Evolutionary conservation across 2,888 invertebrate species (phyloP), one percentile per base, ranked within the genome.

Genomic region (Acrobeloides nanus): DNA sequence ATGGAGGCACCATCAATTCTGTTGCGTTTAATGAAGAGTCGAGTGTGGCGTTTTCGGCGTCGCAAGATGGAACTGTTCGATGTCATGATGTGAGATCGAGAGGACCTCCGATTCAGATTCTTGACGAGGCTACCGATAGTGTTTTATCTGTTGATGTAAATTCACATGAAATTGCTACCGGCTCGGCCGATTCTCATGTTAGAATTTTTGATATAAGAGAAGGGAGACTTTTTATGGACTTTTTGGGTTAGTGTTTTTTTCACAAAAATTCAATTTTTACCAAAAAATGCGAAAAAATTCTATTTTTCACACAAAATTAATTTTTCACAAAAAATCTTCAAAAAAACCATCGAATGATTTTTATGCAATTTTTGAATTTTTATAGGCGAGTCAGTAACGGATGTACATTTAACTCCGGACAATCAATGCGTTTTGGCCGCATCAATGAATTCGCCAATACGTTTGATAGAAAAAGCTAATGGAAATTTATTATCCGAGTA

Each of bases 1-100:
- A 61, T 35, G 59, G 59, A 26, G 51, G 53, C 1, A 42, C 50
- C 24, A 45, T 58, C 26, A 64, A 60, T 24, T 52, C 59, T 18
- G 83, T 90, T 4, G 79, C 82, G 59, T 93, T 86, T 74, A 97
- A 95, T 74, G 95, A 97, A 76, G 90, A 95, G 72, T 89, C 92
- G 0, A 83, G 87, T 1, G 81, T 92, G 72, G 85, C 86, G 0
- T 77, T 95, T 24, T 92, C 95, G 2, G 95, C 92, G 0, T 87
- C 90, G 10, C 81, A 87, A 43, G 97, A 99, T 75, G 88, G 92
- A 69, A 84, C 86, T 0, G 85, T 92, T 0, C 84, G 86, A 78
- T 84, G 85, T 62, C 97, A 92, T 89, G 95, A 99, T 75, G 78
- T 82, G 25, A 80, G 83, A 56, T 76, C 77, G 53, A 71, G 75